A percentile compares a stretch with the other conserved stretches of the same genome.
Conservation (phyloP, 2,888 invertebrate genomes). For the Allacma fusca region DNA sequence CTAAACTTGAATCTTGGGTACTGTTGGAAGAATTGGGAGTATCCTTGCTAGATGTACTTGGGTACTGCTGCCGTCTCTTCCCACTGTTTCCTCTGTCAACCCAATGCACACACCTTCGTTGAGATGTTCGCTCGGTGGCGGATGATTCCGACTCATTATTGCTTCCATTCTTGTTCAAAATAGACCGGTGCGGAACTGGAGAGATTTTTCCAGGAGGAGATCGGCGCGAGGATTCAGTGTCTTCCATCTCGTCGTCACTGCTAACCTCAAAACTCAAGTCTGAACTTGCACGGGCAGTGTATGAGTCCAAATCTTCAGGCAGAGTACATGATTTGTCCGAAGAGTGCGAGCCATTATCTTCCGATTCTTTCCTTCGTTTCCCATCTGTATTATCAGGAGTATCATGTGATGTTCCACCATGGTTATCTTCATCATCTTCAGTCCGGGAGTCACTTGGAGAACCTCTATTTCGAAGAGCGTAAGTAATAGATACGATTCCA, state of each 20-base stretch:
- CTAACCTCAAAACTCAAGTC: slow-evolving; percentile 11
- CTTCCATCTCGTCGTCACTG: slow-evolving; percentile 21
- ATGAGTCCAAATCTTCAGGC: slow-evolving; percentile 34
- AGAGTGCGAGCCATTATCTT: slow-evolving; percentile 1
- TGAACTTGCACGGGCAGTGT: slow-evolving; percentile 40
- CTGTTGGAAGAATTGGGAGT: slow-evolving; percentile 23
- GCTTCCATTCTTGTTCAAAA: neutral
- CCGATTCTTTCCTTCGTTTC: neutral
- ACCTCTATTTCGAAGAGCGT: slow-evolving; percentile 43
- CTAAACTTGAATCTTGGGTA: slow-evolving; percentile 9
- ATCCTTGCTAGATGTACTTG: neutral
- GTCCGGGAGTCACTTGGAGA: neutral
- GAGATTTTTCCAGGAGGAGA: slow-evolving; percentile 13
- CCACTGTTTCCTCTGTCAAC: neutral
- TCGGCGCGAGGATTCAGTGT: neutral
- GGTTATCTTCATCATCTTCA: neutral
- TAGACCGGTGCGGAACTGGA: slow-evolving; percentile 14
- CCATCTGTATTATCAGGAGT: neutral
- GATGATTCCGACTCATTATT: neutral
- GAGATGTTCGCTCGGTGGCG: neutral
- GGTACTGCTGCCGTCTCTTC: neutral
- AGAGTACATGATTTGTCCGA: neutral
- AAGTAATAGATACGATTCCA: slow-evolving; percentile 54
- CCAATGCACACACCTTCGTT: slow-evolving; percentile 10
- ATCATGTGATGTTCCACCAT: neutral